Evolutionary conservation across 1,140 invertebrate species (phyloP), one percentile per base, ranked within the genome.

Genomic region (Sogatella furcifera): DNA sequence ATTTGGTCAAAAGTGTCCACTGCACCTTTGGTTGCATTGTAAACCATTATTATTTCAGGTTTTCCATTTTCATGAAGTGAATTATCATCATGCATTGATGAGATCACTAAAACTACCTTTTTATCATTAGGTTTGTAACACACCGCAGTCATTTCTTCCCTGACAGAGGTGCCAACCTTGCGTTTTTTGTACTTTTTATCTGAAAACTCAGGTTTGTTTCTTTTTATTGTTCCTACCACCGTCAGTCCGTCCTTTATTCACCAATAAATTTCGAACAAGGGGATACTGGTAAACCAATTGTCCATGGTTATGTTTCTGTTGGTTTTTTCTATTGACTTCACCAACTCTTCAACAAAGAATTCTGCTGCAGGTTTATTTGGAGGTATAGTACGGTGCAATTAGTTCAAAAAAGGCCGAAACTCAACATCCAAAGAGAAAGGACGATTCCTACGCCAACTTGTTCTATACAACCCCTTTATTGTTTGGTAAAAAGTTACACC

Each of bases 1-100:
- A 67, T 70, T 64, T 72, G 64, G 64, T 75, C 72, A 46, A 74
- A 63, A 9, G 62, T 66, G 62, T 74, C 73, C 0, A 75, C 71
- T 49, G 66, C 70, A 17, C 68, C 68, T 66, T 74, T 75, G 4
- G 68, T 69, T 10, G 34, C 38, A 61, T 75, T 70, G 43, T 73
- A 73, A 61, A 60, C 64, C 13, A 55, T 46, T 31, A 72, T 66
- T 14, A 74, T 69, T 46, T 72, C 67, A 19, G 69, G 69, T 60
- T 72, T 71, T 42, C 64, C 34, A 31, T 43, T 38, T 43, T 52
- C 24, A 53, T 65, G 43, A 55, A 67, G 34, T 17, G 6, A 13
- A 44, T 28, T 34, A 34, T 41, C 54, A 38, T 56, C 13, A 49
- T 67, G 63, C 62, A 66, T 62, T 13, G 60, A 63, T 21, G 44